Base-by-base conservation (phyloP, 2,888 invertebrate species). In the Oscheius sp. region DNA sequence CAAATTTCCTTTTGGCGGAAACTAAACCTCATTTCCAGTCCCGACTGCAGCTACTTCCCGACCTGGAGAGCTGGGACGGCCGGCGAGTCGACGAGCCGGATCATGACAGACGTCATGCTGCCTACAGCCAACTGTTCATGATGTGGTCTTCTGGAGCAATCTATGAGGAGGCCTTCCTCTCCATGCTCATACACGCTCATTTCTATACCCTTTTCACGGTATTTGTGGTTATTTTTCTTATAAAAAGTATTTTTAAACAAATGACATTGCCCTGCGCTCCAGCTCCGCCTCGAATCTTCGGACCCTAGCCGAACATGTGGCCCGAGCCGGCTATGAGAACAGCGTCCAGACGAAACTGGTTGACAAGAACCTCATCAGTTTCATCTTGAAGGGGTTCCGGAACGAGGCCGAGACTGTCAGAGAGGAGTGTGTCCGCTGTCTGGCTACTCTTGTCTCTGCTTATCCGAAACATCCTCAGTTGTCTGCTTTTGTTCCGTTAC, bases 11-110 rank as follows among this genome's bases (percentile, higher is more conserved):
- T 21, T 21, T 21, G 21, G 21, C 21, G 21, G 21, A 21, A 21
- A 21, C 21, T 21, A 21, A 21, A 21, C 21, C 21, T 21, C 21
- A 21, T 21, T 21, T 21, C 21, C 37, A 77, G 75, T 51, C 35
- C 11, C 37, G 32, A 0, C 42, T 74, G 5, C 37, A 74, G 48
- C 68, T 78, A 11, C 33, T 76, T 7, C 80, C 84, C 7, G 83
- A 94, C 89, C 92, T 96, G 84, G 97, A 97, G 90, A 93, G 96
- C 0, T 96, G 93, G 92, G 94, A 96, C 90, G 92, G 92, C 59
- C 93, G 93, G 79, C 94, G 94, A 93, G 92, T 96, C n/a, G 96
- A 96, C 85, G 96, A 97, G 89, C 96, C 96, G 0, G 95, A 97
- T 90, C 96, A 94, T 86, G 93, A 94, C 77, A 92, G 92, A 84